Base-by-base conservation (phyloP, 2,888 invertebrate species). In the Syrphus vitripennis region DNA sequence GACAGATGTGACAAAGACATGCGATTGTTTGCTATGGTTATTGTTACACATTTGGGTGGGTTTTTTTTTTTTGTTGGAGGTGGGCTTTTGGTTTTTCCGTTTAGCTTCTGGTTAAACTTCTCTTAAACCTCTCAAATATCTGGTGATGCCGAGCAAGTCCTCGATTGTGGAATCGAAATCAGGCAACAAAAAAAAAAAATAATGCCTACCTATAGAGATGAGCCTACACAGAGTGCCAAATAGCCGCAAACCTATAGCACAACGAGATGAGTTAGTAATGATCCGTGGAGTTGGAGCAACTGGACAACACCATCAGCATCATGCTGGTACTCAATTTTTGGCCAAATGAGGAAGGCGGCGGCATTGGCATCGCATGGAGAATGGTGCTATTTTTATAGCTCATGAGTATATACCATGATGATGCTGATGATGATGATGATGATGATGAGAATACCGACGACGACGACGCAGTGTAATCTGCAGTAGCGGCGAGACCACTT, bases 1-100 rank as follows among this genome's bases (percentile, higher is more conserved):
- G 79, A 75, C 83, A 83, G 83, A 79, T 83, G 83, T 79, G 83
- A 70, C 83, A 83, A 69, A 42, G 70, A 75, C 83, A 83, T 75
- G 79, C 70, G 83, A 83, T 75, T 83, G 74, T 65, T 79, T 70
- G 42, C 63, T 59, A 79, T 31, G 69, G 63, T 57, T 48, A 65
- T 83, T 83, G 75, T 83, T 57, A 75, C 75, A 79, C 74, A 48
- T 75, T 79, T 50, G 57, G 70, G 42, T 55, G 53, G 31, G 29
- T 48, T 16, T 37, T 50, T 21, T 29, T 59, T 59, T 5, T 55
- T 34, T 34, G 1, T 12, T 26, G 0, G 19, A 48, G 48, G 16
- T 26, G 4, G 26, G 9, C 14, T 14, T 26, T 14, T 16, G 12
- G 53, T 37, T n/a, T 16, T 26, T 71, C 42, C 55, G 14, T 65